These are phyloP conservation scores for Cephus nigrinus DNA, from an alignment of 2,888 invertebrate species.

Conservation along the genomic window DNA sequence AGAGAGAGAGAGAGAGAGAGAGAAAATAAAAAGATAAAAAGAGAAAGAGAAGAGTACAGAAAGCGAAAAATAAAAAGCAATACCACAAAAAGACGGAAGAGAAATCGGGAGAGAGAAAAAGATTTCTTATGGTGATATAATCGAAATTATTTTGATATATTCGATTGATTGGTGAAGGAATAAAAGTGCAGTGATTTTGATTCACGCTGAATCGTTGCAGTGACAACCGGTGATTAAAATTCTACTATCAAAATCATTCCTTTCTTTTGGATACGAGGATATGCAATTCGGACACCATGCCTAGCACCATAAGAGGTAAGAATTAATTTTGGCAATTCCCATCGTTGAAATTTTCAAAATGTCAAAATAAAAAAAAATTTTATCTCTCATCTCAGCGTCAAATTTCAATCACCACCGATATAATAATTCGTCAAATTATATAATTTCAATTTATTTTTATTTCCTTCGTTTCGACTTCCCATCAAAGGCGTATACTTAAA, in stretches of 20 bases:
- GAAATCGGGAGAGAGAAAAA: background rate
- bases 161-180: slow-evolving; percentile 10
- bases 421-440: too few relatives aligned
- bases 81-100: background rate
- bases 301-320: slow-evolving; percentile 65
- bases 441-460: too few relatives aligned
- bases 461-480: too few relatives aligned
- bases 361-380: too few relatives aligned
- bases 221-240: slow-evolving; percentile 11
- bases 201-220: slow-evolving; percentile 10
- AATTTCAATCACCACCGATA: too few relatives aligned
- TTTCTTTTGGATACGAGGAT: slow-evolving; percentile 57
- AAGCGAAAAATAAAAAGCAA: background rate
- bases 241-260: slow-evolving; percentile 13
- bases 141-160: slow-evolving; percentile 15
- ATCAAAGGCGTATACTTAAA: background rate
- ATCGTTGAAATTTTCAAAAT: too few relatives aligned
- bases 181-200: slow-evolving; percentile 25
- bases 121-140: slow-evolving; percentile 7
- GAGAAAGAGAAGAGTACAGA: background rate
- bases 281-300: slow-evolving; percentile 63
- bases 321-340: background rate
- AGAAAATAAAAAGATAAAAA: background rate
- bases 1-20: background rate
- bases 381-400: background rate